Conservation (phyloP, 1,140 invertebrate species). For the Limonius californicus region DNA sequence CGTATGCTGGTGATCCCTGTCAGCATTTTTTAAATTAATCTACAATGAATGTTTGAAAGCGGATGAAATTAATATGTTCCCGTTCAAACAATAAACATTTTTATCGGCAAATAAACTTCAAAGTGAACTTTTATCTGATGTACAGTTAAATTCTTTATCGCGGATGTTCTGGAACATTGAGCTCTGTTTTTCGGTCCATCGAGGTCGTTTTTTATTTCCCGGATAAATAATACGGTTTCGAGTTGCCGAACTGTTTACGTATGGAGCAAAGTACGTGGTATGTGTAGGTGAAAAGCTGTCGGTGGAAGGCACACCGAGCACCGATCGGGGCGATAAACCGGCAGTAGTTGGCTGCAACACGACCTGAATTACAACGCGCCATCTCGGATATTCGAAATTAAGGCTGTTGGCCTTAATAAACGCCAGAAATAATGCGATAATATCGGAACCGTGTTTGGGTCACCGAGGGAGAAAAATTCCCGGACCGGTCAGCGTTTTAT, state of each 20-base stretch:
- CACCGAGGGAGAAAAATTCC: no score
- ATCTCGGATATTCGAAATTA: not conserved
- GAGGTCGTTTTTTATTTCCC: not conserved
- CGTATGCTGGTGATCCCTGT: no score
- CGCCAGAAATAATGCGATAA: not conserved
- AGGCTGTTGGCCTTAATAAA: not conserved
- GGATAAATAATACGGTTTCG: not conserved
- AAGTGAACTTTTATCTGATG: no score
- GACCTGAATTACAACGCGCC: not conserved
- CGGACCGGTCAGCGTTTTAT: no score
- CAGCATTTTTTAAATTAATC: no score
- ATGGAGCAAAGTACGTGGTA: slow-evolving; percentile 1
- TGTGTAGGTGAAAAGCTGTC: not conserved
- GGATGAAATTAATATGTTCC: no score
- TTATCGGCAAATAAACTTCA: no score
- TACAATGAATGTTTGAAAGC: no score
- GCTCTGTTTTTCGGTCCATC: not conserved
- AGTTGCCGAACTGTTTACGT: slow-evolving; percentile 1
- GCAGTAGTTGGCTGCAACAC: not conserved
- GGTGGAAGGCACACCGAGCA: not conserved
- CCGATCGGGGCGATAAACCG: not conserved
- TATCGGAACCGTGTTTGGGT: no score
- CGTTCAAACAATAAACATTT: no score
- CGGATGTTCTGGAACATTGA: not conserved
- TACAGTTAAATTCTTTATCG: not conserved